A percentile compares a stretch with the other conserved stretches of the same genome.
These are phyloP conservation scores for Drosophila varians DNA, from an alignment of 1,140 invertebrate species.

Conservation along the genomic window DNA sequence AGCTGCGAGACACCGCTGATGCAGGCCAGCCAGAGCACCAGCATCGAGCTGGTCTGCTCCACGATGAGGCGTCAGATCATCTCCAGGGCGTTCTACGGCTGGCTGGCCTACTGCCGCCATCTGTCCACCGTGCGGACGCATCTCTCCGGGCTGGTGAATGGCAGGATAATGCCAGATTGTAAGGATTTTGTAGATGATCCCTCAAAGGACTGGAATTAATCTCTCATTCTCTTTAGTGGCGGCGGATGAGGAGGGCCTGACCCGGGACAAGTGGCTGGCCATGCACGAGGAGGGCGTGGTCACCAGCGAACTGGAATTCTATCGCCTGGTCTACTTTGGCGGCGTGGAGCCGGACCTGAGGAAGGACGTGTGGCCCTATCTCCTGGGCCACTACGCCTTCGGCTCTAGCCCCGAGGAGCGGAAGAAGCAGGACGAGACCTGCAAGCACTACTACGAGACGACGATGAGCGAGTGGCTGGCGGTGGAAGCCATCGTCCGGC, in stretches of 20 bases:
- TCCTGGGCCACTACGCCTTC: constrained; percentile 94
- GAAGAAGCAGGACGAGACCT: constrained; percentile 87
- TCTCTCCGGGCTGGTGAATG: constrained; percentile 93
- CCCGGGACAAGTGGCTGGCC: constrained; percentile 87
- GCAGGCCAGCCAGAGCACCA: constrained; percentile 84
- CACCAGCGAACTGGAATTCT: constrained; percentile 88
- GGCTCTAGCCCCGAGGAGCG: constrained; percentile 89
- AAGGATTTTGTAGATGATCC: constrained; percentile 28
- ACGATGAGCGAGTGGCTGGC: constrained; percentile 97
- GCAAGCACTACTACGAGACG: constrained; percentile 91
- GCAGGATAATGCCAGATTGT: constrained; percentile 87
- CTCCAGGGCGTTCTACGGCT: constrained; percentile 97
- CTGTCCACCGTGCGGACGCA: constrained; percentile 95
- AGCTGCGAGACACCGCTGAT: constrained; percentile 84
- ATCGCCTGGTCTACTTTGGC: constrained; percentile 93
- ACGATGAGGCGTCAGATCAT: constrained; percentile 98
- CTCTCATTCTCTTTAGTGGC: constrained; percentile 80
- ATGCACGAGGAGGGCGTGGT: constrained; percentile 86
- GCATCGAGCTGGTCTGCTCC: constrained; percentile 91
- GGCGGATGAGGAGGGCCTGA: constrained; percentile 87
- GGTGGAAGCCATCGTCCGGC: constrained; percentile 95
- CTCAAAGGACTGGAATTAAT: background rate
- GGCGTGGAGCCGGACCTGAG: constrained; percentile 92
- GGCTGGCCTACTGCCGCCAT: constrained; percentile 97
- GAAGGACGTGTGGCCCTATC: constrained; percentile 95